Base-by-base conservation (phyloP, 2,113 vertebrate genomes). In the Eira barbara region DNA sequence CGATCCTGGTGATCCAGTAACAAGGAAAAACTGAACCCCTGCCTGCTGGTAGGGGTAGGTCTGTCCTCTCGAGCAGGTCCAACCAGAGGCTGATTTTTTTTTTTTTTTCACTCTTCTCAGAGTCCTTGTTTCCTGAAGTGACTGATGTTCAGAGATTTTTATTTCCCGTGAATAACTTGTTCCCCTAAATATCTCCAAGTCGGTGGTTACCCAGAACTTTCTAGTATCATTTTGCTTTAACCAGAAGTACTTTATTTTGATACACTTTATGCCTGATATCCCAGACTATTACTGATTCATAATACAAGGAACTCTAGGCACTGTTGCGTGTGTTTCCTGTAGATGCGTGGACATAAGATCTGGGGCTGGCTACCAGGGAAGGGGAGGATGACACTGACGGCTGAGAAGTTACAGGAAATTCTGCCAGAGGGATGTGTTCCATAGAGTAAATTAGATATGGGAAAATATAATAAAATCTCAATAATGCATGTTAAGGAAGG, bases 221-320 rank as follows among this genome's bases (percentile, higher is more conserved):
- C 29, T 93, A 25, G 20, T 49, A n/a, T 25, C 91, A 63, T 83
- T 94, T 91, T 91, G 36, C 76, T 94, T 95, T 93, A 89, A 73
- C 34, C 52, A 95, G 71, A 96, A 92, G 36, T 80, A 49, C 36
- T 97, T 76, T 69, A 79, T 80, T 88, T 89, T 86, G 76, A 18
- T 52, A 31, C 4, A 9, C 76, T 39, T 79, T 55, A 34, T 78
- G 71, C 59, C 42, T 55, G 4, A 18, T 78, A 52, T 10, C 84
- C 34, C 34, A 73, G 73, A 23, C 21, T 39, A 2, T 42, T 59
- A n/a, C 29, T 52, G 59, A 73, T 76, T 36, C 11, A 1, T 91
- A 57, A 29, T 10, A 20, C 7, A 14, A 67, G 49, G 52, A 63
- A 61, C 10, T 17, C 13, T 11, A 49, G n/a, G 78, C 78, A 31